Evolutionary conservation across 2,113 vertebrate genomes (phyloP).

Genomic region (Natator depressus): DNA sequence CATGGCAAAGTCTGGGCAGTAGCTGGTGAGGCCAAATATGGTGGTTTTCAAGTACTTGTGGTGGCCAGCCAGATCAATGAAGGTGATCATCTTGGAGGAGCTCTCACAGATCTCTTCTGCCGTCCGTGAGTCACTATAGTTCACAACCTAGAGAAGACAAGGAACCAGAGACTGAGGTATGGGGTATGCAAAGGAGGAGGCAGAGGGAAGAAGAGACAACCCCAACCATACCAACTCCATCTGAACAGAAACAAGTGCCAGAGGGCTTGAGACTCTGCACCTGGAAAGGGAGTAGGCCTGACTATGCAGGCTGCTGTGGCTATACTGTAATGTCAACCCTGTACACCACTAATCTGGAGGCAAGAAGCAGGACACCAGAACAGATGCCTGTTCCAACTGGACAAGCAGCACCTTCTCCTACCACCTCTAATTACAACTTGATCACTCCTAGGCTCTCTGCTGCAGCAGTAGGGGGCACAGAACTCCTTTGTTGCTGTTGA

Average conservation of each 20-base stretch:
- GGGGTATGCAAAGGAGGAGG: neutral
- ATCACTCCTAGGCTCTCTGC: neutral
- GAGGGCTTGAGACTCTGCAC: neutral
- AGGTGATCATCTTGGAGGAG: slow-evolving; percentile 99
- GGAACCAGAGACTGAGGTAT: neutral
- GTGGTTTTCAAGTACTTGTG: slow-evolving; percentile 99
- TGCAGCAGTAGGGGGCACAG: slow-evolving; percentile 14
- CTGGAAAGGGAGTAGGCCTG: slow-evolving; percentile 17
- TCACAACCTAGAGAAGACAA: slow-evolving; percentile 87
- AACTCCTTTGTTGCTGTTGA: neutral
- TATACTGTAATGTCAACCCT: neutral
- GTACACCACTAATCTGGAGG: neutral
- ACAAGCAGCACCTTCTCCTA: slow-evolving; percentile 33
- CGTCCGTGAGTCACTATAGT: slow-evolving; percentile 97
- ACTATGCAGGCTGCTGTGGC: neutral
- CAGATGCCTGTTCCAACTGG: accelerated
- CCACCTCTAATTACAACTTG: slow-evolving; percentile 3
- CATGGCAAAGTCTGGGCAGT: slow-evolving; percentile 99
- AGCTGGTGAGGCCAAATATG: slow-evolving; percentile 98
- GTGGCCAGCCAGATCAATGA: slow-evolving; percentile 98
- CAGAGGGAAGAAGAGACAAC: neutral
- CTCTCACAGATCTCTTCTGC: slow-evolving; percentile 98
- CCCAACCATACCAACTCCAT: neutral
- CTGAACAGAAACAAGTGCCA: neutral
- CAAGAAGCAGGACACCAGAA: neutral